Conservation (phyloP, 2,888 invertebrate species). For the Cosmopolites sordidus region DNA sequence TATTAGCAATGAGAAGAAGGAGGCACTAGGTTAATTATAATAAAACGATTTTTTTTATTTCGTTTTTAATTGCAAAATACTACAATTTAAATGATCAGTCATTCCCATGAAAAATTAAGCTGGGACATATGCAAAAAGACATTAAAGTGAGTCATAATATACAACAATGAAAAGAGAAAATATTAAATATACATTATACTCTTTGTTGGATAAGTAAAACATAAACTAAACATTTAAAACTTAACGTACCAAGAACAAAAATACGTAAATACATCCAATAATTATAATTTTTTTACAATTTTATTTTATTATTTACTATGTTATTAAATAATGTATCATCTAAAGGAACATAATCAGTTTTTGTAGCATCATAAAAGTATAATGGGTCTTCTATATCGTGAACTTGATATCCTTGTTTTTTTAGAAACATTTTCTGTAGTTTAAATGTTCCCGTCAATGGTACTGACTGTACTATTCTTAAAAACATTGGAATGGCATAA, state of each 20-base stretch:
- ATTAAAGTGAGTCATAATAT: too few species aligned
- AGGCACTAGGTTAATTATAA: too few species aligned
- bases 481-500: conserved; percentile 86
- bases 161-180: too few species aligned
- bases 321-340: conserved; percentile 38
- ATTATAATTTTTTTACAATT: conserved; percentile 20
- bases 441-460: conserved; percentile 90
- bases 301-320: conserved; percentile 38
- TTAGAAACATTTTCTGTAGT: conserved; percentile 82
- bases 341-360: conserved; percentile 37
- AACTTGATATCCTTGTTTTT: conserved; percentile 79
- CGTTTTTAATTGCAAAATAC: too few species aligned
- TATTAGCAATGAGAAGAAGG: too few species aligned
- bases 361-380: conserved; percentile 55
- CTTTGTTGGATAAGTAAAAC: too few species aligned
- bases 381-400: conserved; percentile 67
- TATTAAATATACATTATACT: too few species aligned
- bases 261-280: neutral
- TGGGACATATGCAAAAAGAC: too few species aligned
- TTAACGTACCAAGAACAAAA: conserved; percentile 3
- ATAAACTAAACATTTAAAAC: neutral
- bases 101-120: too few species aligned
- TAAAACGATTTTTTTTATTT: too few species aligned
- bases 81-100: too few species aligned
- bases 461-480: conserved; percentile 71